A percentile compares a stretch with the other conserved stretches of the same genome.
These are phyloP conservation scores for Craseonycteris thonglongyai DNA, from an alignment of 2,113 vertebrate species.

Conservation along the genomic window DNA sequence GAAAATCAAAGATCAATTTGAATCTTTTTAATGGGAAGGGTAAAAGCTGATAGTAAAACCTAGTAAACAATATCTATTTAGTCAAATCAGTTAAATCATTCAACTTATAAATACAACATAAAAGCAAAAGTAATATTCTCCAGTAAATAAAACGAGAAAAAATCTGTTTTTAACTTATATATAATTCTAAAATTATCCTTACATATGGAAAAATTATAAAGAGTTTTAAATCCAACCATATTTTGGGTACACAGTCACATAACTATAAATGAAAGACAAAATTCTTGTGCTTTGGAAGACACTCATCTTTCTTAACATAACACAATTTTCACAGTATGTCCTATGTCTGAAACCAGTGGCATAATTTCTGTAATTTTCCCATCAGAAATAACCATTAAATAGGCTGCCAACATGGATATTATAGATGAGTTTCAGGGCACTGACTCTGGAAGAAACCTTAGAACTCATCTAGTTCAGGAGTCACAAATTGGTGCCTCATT, in stretches of 20 bases:
- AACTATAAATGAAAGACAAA: not conserved
- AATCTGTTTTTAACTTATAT: not conserved
- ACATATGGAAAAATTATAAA: not conserved
- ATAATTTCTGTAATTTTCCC: not conserved
- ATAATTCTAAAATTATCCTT: not conserved
- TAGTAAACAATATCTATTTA: slow-evolving; percentile 74
- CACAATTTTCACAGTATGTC: not conserved
- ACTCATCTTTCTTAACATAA: not conserved
- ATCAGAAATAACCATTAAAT: not conserved
- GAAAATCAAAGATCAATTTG: slow-evolving; percentile 66
- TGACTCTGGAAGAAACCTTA: not conserved
- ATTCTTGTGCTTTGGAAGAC: not conserved
- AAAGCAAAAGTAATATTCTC: slow-evolving; percentile 25
- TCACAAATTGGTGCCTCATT: not conserved
- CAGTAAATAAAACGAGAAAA: slow-evolving; percentile 14
- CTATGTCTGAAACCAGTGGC: not conserved
- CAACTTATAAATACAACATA: slow-evolving; percentile 68
- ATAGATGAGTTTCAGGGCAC: not conserved
- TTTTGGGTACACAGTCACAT: not conserved
- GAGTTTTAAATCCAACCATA: not conserved
- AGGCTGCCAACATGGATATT: not conserved
- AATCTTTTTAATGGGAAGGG: slow-evolving; percentile 48
- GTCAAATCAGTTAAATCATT: slow-evolving; percentile 59
- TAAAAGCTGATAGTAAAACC: slow-evolving; percentile 64
- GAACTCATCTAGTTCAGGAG: not conserved